Evolutionary conservation across 2,113 vertebrate species (phyloP).

Genomic region (Castor canadensis): DNA sequence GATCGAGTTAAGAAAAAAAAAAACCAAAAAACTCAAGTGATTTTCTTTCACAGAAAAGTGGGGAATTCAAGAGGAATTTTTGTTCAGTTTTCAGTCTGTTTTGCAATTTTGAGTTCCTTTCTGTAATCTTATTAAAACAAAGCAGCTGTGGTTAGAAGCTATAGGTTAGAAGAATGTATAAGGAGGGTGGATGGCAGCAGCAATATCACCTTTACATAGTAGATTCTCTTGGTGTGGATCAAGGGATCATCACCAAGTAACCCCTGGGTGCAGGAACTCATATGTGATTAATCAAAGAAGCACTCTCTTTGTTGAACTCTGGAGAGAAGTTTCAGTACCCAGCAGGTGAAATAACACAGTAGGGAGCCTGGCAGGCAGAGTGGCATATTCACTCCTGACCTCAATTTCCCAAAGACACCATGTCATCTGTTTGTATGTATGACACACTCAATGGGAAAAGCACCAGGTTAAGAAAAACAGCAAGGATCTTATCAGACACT

Average conservation of each 20-base stretch:
- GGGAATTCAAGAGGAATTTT: not conserved
- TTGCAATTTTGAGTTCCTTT: not conserved
- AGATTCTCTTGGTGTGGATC: conserved; percentile 24
- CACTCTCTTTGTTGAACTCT: conserved; percentile 62
- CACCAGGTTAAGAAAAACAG: conserved; percentile 45
- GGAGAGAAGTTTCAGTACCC: conserved; percentile 47
- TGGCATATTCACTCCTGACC: conserved; percentile 58
- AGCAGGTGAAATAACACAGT: conserved; percentile 73
- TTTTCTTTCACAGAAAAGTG: not conserved
- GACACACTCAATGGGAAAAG: conserved; percentile 35
- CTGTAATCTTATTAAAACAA: conserved; percentile 52
- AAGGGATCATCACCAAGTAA: conserved; percentile 16
- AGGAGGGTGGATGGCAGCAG: not conserved
- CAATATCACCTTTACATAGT: conserved; percentile 39
- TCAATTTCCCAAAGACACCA: conserved; percentile 70
- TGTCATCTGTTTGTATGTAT: conserved; percentile 50
- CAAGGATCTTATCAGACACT: not conserved
- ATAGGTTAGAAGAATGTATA: conserved; percentile 13
- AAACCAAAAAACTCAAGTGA: not conserved
- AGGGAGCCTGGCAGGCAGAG: conserved; percentile 43
- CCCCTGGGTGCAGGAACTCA: not conserved
- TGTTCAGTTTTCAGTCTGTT: not conserved
- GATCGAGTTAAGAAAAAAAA: not conserved
- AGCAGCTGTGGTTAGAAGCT: conserved; percentile 3
- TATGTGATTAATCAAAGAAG: conserved; percentile 66